These are phyloP conservation scores for Trypoxylus dichotomus DNA, from an alignment of 1,140 invertebrate species.

Conservation along the genomic window DNA sequence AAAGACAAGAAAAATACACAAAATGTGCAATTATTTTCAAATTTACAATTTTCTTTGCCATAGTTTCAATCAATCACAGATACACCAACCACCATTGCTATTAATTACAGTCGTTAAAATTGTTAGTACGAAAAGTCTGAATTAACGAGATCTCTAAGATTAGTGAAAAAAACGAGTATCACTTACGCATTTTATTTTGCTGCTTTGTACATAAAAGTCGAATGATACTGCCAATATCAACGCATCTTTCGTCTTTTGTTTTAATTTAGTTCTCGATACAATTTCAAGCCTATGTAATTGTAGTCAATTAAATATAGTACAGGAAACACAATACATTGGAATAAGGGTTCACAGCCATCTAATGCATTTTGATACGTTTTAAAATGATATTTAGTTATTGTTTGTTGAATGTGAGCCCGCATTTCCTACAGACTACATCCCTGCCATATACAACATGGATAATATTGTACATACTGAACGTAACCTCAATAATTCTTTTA, in stretches of 20 bases:
- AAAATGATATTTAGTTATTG: not conserved
- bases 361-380: not conserved
- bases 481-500: not conserved
- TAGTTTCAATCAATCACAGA: not conserved
- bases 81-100: not conserved
- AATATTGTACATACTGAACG: constrained; percentile 5
- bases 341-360: not conserved
- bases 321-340: not conserved
- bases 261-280: constrained; percentile 2
- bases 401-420: not conserved
- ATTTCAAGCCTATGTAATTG: not conserved
- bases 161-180: not conserved
- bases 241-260: not conserved
- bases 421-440: not conserved
- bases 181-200: constrained; percentile 6
- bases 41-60: not conserved
- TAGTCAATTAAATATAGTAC: constrained; percentile 20
- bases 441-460: constrained; percentile 6
- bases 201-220: constrained; percentile 17
- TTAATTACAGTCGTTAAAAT: not conserved
- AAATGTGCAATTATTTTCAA: constrained; percentile 19
- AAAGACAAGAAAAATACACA: not conserved
- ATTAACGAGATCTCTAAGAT: not conserved
- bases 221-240: constrained; percentile 20
- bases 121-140: constrained; percentile 19